These are phyloP conservation scores for Conops quadrifasciatus DNA, from an alignment of 2,888 invertebrate species.

Conservation along the genomic window DNA sequence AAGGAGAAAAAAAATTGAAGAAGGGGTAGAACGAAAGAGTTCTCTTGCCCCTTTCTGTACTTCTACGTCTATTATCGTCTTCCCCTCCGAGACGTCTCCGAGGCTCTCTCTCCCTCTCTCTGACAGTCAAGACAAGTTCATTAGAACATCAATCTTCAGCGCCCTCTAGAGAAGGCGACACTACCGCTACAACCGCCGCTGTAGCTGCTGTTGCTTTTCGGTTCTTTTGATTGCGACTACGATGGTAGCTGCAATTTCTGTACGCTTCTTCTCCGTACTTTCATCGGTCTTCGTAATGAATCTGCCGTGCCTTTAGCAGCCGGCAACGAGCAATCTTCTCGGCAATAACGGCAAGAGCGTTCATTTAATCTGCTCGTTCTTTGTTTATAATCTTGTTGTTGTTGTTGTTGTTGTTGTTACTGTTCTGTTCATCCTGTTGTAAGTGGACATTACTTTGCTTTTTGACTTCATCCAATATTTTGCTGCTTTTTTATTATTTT, in stretches of 20 bases:
- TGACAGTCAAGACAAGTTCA: constrained; percentile 32
- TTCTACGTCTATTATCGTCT: background rate
- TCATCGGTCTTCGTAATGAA: background rate
- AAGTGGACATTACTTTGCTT: constrained; percentile 32
- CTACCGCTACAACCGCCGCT: background rate
- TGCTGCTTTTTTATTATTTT: background rate
- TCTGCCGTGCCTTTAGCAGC: background rate
- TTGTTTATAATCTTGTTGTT: constrained; percentile 5
- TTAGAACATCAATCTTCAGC: constrained; percentile 40
- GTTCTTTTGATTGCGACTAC: background rate
- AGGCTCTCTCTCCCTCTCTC: background rate
- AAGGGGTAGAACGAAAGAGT: too few relatives aligned
- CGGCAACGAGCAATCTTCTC: constrained; percentile 6
- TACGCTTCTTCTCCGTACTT: background rate
- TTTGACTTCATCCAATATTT: constrained; percentile 12
- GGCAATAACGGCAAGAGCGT: background rate
- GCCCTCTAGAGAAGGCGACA: constrained; percentile 15
- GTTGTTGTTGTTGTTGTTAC: constrained; percentile 6
- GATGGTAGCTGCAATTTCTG: background rate
- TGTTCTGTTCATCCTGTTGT: background rate
- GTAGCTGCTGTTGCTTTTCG: background rate
- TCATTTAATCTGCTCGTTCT: background rate
- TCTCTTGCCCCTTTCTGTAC: background rate
- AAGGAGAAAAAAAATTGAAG: too few relatives aligned
- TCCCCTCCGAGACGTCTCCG: background rate